Base-by-base conservation (phyloP, 2,888 invertebrate species). In the Halocaridina rubra region DNA sequence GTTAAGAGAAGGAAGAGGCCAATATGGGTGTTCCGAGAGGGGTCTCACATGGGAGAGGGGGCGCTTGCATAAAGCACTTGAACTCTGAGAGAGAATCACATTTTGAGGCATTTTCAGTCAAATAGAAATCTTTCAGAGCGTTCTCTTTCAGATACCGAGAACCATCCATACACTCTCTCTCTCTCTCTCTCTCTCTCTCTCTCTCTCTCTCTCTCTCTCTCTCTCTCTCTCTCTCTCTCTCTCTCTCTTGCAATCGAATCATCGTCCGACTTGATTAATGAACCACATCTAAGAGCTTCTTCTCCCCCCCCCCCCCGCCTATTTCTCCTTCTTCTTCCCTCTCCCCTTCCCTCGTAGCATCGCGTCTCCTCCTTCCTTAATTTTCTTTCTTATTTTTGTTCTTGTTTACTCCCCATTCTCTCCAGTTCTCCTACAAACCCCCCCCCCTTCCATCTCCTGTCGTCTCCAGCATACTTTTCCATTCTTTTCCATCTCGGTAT, bases 101-200 rank as follows among this genome's bases (percentile, higher is more conserved):
- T 76, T 76, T 76, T 57, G 59, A 76, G n/a, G 76, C 76, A 59
- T 76, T 59, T n/a, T 76, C 32, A 7, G 76, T 76, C 59, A 30
- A 27, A 76, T 29, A 30, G 59, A 30, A 59, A 19, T 76, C 19
- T 29, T 19, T 59, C 19, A 75, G 53, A 30, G 75, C 53, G 57
- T n/a, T 7, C 27, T 46, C 53, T 27, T 24, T 16, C 53, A 19
- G 53, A 16, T 3, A 46, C 16, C 16, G 46, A 46, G 46, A 53
- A 5, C 19, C 53, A 53, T 19, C 22, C 8, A n/a, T 3, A 16
- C n/a, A 0, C 61, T 46, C 24, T 3, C 24, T 80, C n/a, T n/a
- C 16, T 79, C 39, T 32, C 27, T 64, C 19, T 24, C 27, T 67
- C 61, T 78, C 29, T 32, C 24, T 71, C 57, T 57, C 27, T n/a